Conservation (phyloP, 2,888 invertebrate species). For the Eupsilia transversa region DNA sequence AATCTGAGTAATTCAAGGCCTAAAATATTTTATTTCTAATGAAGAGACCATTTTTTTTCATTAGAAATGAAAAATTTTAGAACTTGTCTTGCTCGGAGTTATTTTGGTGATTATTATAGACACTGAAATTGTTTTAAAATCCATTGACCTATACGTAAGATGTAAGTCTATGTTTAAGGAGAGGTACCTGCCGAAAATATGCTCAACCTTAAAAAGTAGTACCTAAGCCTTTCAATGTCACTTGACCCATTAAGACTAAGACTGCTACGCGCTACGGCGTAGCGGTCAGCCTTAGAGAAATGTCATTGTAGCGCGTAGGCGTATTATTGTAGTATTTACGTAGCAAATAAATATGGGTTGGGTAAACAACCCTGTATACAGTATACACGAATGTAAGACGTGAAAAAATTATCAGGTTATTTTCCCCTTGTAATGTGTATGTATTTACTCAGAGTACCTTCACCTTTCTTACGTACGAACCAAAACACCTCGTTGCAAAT, state of each 20-base stretch:
- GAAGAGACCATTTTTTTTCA: no score
- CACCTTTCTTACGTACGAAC: slow-evolving; percentile 21
- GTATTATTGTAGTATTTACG: slow-evolving; percentile 28
- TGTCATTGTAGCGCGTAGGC: slow-evolving; percentile 37
- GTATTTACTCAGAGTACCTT: slow-evolving; percentile 38
- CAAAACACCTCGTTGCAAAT: slow-evolving; percentile 17
- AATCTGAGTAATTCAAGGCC: no score
- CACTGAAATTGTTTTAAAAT: neutral
- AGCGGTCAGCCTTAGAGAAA: slow-evolving; percentile 26
- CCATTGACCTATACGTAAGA: neutral
- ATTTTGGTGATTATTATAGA: no score
- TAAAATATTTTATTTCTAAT: neutral
- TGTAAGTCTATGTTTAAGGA: neutral
- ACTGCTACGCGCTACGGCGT: slow-evolving; percentile 49
- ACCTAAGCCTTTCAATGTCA: slow-evolving; percentile 25
- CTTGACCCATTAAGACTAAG: slow-evolving; percentile 36
- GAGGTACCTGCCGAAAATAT: slow-evolving; percentile 14
- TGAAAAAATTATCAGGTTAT: slow-evolving; percentile 27
- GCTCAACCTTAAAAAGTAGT: slow-evolving; percentile 3
- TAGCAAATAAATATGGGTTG: slow-evolving; percentile 31
- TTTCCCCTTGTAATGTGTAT: slow-evolving; percentile 22
- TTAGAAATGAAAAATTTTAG: no score
- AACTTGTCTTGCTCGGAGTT: no score
- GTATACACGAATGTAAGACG: neutral
- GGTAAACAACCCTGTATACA: slow-evolving; percentile 21